These are phyloP conservation scores for Zaprionus nigranus DNA, from an alignment of 1,140 invertebrate species.

Conservation along the genomic window DNA sequence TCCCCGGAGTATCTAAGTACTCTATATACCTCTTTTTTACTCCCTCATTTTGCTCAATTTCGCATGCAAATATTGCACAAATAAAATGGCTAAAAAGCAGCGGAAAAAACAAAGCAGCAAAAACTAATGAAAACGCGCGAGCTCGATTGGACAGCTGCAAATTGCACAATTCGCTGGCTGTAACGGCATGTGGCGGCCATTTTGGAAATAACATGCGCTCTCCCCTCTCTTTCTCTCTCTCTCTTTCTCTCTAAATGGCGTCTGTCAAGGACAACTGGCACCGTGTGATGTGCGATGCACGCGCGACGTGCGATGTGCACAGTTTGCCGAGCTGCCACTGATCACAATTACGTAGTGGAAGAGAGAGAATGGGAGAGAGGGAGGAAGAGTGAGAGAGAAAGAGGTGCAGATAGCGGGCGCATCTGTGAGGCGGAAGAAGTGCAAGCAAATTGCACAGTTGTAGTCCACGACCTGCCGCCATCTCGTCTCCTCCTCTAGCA, in stretches of 20 bases:
- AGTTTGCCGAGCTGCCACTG: slow-evolving; percentile 72
- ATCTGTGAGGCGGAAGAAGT: slow-evolving; percentile 14
- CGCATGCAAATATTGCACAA: slow-evolving; percentile 61
- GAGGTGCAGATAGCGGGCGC: slow-evolving; percentile 9
- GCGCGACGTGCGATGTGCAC: slow-evolving; percentile 24
- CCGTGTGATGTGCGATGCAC: slow-evolving; percentile 53
- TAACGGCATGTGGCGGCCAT: slow-evolving; percentile 67
- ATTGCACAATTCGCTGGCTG: slow-evolving; percentile 65
- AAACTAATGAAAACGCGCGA: slow-evolving; percentile 48
- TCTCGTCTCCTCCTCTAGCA: background rate
- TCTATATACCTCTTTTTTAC: background rate
- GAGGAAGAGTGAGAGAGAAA: background rate
- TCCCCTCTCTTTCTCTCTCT: background rate
- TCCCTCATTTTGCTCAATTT: slow-evolving; percentile 33
- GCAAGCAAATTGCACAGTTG: slow-evolving; percentile 78
- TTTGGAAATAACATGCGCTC: slow-evolving; percentile 52
- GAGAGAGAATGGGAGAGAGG: background rate
- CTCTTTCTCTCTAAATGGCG: slow-evolving; percentile 61
- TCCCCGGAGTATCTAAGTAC: background rate
- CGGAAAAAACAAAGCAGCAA: slow-evolving; percentile 31
- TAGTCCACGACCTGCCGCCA: slow-evolving; percentile 22
- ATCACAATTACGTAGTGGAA: slow-evolving; percentile 68
- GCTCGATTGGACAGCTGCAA: slow-evolving; percentile 63
- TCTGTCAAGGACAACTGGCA: slow-evolving; percentile 75
- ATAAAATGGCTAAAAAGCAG: slow-evolving; percentile 23